Evolutionary conservation across 2,113 vertebrate species (phyloP), one percentile per base, ranked within the genome.

Genomic region (Paedocypris sp.): DNA sequence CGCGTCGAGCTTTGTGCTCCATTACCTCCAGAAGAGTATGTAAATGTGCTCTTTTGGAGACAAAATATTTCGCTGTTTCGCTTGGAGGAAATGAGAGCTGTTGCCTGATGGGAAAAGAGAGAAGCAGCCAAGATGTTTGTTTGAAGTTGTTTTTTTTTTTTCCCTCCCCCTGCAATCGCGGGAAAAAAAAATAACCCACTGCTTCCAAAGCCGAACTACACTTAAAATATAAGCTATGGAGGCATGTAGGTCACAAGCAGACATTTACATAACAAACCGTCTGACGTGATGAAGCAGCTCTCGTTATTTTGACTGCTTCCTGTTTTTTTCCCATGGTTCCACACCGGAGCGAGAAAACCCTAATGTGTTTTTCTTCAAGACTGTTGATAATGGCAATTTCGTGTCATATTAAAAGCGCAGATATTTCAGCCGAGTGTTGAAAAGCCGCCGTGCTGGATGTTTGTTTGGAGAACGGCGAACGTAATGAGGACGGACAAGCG

Each of bases 81-180:
- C 67, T 69, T 43, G 49, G 31, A 67, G 68, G 47, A 72, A 78
- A 79, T 77, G 67, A 75, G 71, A 49, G 62, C 49, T 20, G 31
- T 7, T n/a, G 41, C 45, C 70, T 67, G 51, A 62, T 53, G 71
- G 53, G 50, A 49, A 8, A 29, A 22, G 45, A 61, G 29, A 42
- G 29, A 59, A 22, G 19, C 31, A 22, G 46, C 33, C 33, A 28
- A 45, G 48, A 31, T 35, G 10, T n/a, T 26, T 62, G 45, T 75
- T 73, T 75, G 73, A 73, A 73, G 69, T 64, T 62, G n/a, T n/a
- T n/a, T n/a, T n/a, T n/a, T n/a, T n/a, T n/a, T n/a, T n/a, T n/a
- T n/a, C n/a, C n/a, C n/a, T n/a, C 46, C 15, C 25, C 52, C 61
- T 67, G 66, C 57, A 60, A 53, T 62, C 49, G 59, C 54, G 16